Conservation (phyloP, 1,140 invertebrate genomes). For the Glossosoma conforme region DNA sequence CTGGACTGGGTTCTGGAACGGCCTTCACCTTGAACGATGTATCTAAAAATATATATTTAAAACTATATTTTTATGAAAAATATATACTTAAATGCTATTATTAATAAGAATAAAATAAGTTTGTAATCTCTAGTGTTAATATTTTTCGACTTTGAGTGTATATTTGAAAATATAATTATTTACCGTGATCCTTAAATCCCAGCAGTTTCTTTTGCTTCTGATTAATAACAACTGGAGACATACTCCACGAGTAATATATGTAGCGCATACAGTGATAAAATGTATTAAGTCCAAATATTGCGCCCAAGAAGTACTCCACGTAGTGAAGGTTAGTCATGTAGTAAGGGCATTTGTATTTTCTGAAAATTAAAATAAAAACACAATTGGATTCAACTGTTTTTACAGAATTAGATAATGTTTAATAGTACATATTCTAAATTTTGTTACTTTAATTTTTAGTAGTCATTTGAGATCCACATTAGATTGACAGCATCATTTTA, state of each 20-base stretch:
- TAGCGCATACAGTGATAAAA: slow-evolving; percentile 25
- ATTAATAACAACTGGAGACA: slow-evolving; percentile 22
- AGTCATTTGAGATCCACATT: background rate
- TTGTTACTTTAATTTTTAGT: slow-evolving; percentile 5
- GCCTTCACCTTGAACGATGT: slow-evolving; percentile 25
- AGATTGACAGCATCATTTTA: background rate
- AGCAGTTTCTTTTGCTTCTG: slow-evolving; percentile 22
- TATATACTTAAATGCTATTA: background rate
- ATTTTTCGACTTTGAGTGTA: slow-evolving; percentile 1
- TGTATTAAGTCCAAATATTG: slow-evolving; percentile 27
- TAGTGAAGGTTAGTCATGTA: slow-evolving; percentile 25
- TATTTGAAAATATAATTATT: background rate
- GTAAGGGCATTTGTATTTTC: slow-evolving; percentile 27
- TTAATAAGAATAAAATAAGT: background rate
- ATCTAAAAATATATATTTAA: slow-evolving; percentile 18
- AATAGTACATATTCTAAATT: background rate
- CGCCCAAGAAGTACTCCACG: slow-evolving; percentile 21
- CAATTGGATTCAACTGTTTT: too few relatives aligned
- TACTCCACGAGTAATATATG: slow-evolving; percentile 18
- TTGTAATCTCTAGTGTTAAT: background rate
- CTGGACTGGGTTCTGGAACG: background rate
- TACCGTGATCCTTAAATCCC: slow-evolving; percentile 26
- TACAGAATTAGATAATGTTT: background rate
- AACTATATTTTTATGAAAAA: slow-evolving; percentile 2
- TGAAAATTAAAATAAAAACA: slow-evolving; percentile 15